Evolutionary conservation across 2,797 vertebrate genomes (phyloP).

Genomic region (Labroides dimidiatus): DNA sequence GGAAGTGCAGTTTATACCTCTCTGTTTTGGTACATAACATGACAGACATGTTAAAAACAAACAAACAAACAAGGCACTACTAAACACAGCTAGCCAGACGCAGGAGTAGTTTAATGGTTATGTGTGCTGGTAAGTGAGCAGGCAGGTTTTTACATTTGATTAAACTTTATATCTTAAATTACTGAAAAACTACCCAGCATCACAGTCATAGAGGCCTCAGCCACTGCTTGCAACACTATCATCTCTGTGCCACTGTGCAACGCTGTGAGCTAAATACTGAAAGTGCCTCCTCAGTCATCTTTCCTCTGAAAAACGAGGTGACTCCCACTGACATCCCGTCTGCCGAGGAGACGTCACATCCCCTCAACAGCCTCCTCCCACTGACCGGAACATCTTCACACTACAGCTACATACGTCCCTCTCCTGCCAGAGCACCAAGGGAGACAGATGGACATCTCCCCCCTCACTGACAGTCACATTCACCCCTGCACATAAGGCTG

Average conservation of each 20-base stretch:
- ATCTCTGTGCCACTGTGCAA: constrained; percentile 11
- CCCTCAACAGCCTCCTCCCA: constrained; percentile 44
- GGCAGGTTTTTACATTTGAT: too few species aligned
- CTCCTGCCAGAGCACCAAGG: constrained; percentile 30
- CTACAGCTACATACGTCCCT: constrained; percentile 37
- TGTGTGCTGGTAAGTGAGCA: too few species aligned
- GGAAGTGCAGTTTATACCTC: too few species aligned
- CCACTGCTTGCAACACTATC: neutral
- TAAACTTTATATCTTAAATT: too few species aligned
- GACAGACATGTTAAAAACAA: too few species aligned
- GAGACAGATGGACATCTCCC: constrained; percentile 48
- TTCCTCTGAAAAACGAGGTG: constrained; percentile 26
- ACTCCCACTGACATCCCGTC: constrained; percentile 61
- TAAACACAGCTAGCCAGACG: too few species aligned
- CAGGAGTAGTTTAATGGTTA: too few species aligned
- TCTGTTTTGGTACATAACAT: too few species aligned
- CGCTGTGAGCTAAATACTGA: constrained; percentile 11
- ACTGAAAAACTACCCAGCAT: too few species aligned
- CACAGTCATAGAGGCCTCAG: neutral
- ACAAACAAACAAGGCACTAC: too few species aligned
- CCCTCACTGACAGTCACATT: constrained; percentile 10
- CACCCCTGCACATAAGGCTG: constrained; percentile 27
- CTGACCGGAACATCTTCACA: constrained; percentile 40
- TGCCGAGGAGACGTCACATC: constrained; percentile 57
- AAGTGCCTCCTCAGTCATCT: constrained; percentile 28